Evolutionary conservation across 2,888 invertebrate genomes (phyloP), one percentile per base, ranked within the genome.

Genomic region (Slavum lentiscoides): DNA sequence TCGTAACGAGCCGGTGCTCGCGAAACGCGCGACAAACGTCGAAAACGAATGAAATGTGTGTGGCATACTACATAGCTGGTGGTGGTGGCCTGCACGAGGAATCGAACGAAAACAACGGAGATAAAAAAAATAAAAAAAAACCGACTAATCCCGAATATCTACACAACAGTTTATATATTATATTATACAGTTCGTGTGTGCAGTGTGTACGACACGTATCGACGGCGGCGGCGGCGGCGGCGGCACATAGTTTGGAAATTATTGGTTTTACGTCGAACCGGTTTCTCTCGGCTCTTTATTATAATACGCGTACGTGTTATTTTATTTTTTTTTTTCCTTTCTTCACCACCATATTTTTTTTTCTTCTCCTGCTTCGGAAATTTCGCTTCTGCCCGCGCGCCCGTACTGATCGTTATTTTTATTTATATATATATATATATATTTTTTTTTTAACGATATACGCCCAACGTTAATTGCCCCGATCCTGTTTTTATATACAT

Each of bases 391-490:
- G 77, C 69, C 69, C 62, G 69, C 62, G 70, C 30, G 30, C 30
- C 2, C 30, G 30, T 30, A 30, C 30, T 4, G 77, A 77, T 70
- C 68, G 77, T 77, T 77, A 77, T 77, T 69, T 69, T 76, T n/a
- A n/a, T n/a, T n/a, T n/a, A n/a, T n/a, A n/a, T n/a, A n/a, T n/a
- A n/a, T n/a, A n/a, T n/a, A n/a, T n/a, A n/a, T n/a, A n/a, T n/a
- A n/a, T n/a, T 2, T 76, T 23, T 76, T 69, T 74, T 70, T 64
- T 80, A 80, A 72, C 80, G 80, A 80, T 80, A 72, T 64, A 80
- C 80, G 80, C 80, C 80, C 80, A 80, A 70, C 70, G 80, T 80
- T 80, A 80, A 80, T 80, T 80, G 80, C 70, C 72, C 64, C 80
- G 70, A 72, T 80, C 80, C 72, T 72, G 70, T 80, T 80, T 80